phyloP scores from a whole-genome alignment of 23 tunicate genomes.

The Styela clava region DNA sequence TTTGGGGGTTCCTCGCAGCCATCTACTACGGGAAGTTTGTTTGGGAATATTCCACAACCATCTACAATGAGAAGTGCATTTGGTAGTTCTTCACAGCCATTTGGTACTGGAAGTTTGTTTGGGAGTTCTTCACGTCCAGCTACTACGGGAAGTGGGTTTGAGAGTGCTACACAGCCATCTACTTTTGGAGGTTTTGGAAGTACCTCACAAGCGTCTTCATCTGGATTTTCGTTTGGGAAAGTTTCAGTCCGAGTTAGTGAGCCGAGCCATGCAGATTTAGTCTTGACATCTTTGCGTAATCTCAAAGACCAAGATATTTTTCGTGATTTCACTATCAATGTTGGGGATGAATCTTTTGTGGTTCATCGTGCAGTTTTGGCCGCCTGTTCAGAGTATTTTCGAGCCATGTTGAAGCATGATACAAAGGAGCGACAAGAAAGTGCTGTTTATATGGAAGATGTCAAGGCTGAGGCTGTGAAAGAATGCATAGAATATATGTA shows the following conservation, averaged over 20 bases:
- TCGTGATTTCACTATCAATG: not conserved
- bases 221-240: not conserved
- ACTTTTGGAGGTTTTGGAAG: no score
- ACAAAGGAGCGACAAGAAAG: not conserved
- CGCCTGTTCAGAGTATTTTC: not conserved
- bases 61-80: no score
- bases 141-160: no score
- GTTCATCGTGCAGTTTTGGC: not conserved
- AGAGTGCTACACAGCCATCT: no score
- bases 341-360: not conserved
- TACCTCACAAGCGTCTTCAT: no score
- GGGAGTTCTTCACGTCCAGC: no score
- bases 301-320: not conserved
- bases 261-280: not conserved
- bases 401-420: not conserved
- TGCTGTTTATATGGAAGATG: not conserved
- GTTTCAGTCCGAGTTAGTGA: not conserved
- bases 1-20: no score
- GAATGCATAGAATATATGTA: constrained; percentile 1
- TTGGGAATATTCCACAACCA: no score
- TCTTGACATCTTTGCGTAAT: not conserved
- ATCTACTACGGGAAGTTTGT: no score
- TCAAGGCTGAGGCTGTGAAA: not conserved
- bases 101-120: no score
- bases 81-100: no score